phyloP scores from a whole-genome alignment of 2,888 invertebrate genomes.

The Diploptera punctata region DNA sequence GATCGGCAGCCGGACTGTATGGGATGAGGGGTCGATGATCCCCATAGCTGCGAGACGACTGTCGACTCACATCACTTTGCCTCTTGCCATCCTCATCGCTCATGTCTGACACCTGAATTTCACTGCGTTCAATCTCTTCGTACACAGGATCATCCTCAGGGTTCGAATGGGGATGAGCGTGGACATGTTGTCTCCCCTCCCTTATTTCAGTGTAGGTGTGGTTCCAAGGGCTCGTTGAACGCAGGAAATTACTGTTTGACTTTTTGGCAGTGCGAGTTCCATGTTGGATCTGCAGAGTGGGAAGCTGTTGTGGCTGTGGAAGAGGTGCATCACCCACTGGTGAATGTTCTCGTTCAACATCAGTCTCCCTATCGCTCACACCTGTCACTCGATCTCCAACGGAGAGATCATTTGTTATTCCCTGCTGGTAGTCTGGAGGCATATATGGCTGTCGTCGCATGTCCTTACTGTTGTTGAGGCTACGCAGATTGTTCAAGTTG shows the following conservation, averaged over 20 bases:
- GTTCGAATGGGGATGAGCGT: slow-evolving; percentile 37
- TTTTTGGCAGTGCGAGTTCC: slow-evolving; percentile 44
- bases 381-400: slow-evolving; percentile 2
- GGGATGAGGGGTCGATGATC: slow-evolving; percentile 83
- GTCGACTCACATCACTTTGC: slow-evolving; percentile 73
- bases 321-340: slow-evolving; percentile 56
- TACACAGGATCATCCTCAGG: slow-evolving; percentile 76
- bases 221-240: slow-evolving; percentile 66
- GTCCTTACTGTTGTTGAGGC: slow-evolving; percentile 64
- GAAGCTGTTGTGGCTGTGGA: slow-evolving; percentile 49
- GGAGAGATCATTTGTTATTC: slow-evolving; percentile 41
- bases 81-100: slow-evolving; percentile 79
- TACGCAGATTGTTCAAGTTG: slow-evolving; percentile 45
- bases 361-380: slow-evolving; percentile 46
- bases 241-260: slow-evolving; percentile 36
- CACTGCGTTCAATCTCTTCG: slow-evolving; percentile 78
- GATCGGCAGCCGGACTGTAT: slow-evolving; percentile 66
- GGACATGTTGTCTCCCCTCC: slow-evolving; percentile 52
- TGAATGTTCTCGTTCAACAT: slow-evolving; percentile 58
- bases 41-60: slow-evolving; percentile 77
- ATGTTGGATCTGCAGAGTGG: slow-evolving; percentile 52
- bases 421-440: slow-evolving; percentile 54
- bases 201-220: slow-evolving; percentile 82
- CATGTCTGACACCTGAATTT: slow-evolving; percentile 77
- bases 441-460: slow-evolving; percentile 57